These are phyloP conservation scores for Agonum fuliginosum DNA, from an alignment of 2,888 invertebrate genomes.

Conservation along the genomic window DNA sequence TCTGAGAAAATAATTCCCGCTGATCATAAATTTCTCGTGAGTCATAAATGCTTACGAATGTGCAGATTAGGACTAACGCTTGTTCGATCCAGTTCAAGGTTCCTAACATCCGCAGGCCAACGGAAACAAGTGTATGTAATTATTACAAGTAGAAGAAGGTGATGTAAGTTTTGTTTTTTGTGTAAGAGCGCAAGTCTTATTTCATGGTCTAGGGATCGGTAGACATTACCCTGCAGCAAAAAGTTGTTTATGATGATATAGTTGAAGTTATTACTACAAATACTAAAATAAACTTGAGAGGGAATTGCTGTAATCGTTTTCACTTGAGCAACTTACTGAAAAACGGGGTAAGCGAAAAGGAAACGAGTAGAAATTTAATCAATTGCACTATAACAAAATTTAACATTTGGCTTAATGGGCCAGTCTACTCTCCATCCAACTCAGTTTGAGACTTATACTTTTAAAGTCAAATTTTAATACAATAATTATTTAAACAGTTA, in stretches of 20 bases:
- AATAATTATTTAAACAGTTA: no score
- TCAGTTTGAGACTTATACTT: no score
- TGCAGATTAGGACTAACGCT: slow-evolving; percentile 21
- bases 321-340: no score
- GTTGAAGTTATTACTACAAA: no score
- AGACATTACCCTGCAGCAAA: slow-evolving; percentile 1
- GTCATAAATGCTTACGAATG: slow-evolving; percentile 31
- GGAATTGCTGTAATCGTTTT: no score
- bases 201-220: slow-evolving; percentile 34
- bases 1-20: background rate
- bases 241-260: background rate
- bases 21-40: background rate
- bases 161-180: slow-evolving; percentile 39
- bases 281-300: no score
- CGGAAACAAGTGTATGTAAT: slow-evolving; percentile 36
- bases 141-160: slow-evolving; percentile 14
- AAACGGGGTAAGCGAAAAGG: no score
- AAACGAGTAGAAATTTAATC: no score
- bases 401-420: no score
- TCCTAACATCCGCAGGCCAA: slow-evolving; percentile 33
- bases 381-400: no score
- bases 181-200: background rate
- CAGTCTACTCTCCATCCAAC: no score
- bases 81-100: slow-evolving; percentile 38
- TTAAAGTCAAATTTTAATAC: no score